These are phyloP conservation scores for Ophonus ardosiacus DNA, from an alignment of 2,888 invertebrate species.

Conservation along the genomic window DNA sequence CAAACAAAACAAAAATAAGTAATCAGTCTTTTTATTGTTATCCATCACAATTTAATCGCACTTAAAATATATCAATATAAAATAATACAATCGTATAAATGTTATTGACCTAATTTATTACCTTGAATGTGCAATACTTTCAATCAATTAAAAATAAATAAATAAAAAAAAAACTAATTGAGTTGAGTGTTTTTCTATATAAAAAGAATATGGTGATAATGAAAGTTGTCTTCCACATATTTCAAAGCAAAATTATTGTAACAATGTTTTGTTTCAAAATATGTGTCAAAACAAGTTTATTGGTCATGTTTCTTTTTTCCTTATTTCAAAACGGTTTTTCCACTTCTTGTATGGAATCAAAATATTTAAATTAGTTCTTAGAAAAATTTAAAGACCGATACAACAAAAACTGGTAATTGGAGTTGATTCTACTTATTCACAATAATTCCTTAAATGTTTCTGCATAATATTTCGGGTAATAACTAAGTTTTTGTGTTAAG, in stretches of 20 bases:
- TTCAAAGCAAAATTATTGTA: too few species aligned
- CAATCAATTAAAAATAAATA: background rate
- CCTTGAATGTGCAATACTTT: conserved; percentile 29
- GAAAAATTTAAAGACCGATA: background rate
- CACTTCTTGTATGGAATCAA: background rate
- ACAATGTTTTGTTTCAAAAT: background rate
- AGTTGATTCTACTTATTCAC: background rate
- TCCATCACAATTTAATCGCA: background rate
- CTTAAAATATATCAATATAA: background rate
- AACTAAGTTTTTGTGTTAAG: too few species aligned
- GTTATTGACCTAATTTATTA: conserved; percentile 48
- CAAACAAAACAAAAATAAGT: conserved; percentile 13
- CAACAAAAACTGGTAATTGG: background rate
- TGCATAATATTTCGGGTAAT: background rate
- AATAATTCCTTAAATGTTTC: background rate
- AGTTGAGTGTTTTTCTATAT: too few species aligned
- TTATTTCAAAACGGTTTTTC: background rate
- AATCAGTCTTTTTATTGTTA: background rate
- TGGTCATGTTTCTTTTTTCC: background rate
- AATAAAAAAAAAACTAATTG: too few species aligned
- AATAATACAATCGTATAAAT: background rate
- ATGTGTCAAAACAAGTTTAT: background rate
- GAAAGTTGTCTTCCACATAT: too few species aligned
- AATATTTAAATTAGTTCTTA: background rate
- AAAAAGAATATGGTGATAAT: too few species aligned